Percentiles rank a stretch among this genome's conserved stretches.
phyloP scores from a whole-genome alignment of 92 coral and sea anemone genomes.

The Diadumene lineata region DNA sequence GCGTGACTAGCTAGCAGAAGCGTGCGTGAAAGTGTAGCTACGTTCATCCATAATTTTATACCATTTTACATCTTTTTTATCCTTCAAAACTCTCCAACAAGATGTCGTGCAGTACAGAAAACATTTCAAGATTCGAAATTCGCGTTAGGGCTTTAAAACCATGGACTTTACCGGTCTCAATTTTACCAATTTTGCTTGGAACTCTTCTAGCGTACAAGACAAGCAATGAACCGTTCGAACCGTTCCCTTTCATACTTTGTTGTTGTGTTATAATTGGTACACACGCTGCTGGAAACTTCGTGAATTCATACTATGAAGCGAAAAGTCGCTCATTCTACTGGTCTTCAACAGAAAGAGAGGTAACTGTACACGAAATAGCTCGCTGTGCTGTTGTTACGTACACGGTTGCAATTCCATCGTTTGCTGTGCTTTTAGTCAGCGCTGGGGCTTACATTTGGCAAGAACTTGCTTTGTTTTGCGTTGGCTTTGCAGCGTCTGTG shows the following conservation, averaged over 20 bases:
- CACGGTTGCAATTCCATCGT: slow-evolving; percentile 56
- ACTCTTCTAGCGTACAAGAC: slow-evolving; percentile 79
- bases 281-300: slow-evolving; percentile 93
- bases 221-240: slow-evolving; percentile 51
- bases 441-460: slow-evolving; percentile 73
- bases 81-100: not conserved
- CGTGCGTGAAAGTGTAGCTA: too few species aligned
- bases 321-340: slow-evolving; percentile 50
- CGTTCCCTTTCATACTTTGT: slow-evolving; percentile 49
- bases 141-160: slow-evolving; percentile 64
- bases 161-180: slow-evolving; percentile 88
- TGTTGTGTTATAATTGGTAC: slow-evolving; percentile 67
- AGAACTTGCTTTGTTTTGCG: slow-evolving; percentile 58
- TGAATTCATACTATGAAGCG: slow-evolving; percentile 69
- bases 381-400: slow-evolving; percentile 76
- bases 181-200: slow-evolving; percentile 79
- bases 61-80: too few species aligned
- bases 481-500: slow-evolving; percentile 73
- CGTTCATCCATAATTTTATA: too few species aligned
- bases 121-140: slow-evolving; percentile 14
- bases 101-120: not conserved
- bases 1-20: too few species aligned
- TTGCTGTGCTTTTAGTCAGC: slow-evolving; percentile 51
- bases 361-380: slow-evolving; percentile 56
- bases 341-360: slow-evolving; percentile 34